Base-by-base conservation (phyloP, 2,797 vertebrate genomes). In the Neosalanx taihuensis region DNA sequence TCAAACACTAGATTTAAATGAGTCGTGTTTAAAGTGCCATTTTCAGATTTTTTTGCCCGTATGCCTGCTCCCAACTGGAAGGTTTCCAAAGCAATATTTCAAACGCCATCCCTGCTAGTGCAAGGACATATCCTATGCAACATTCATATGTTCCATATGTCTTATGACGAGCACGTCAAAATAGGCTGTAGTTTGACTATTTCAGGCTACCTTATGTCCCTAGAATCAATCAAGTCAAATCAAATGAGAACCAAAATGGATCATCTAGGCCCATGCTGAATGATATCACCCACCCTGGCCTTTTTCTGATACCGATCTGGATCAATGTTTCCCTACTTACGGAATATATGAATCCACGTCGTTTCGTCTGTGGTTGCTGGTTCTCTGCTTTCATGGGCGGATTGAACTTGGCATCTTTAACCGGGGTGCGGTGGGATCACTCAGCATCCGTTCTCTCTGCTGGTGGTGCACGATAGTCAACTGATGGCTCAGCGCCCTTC, bases 291-390 rank as follows among this genome's bases (percentile, higher is more conserved):
- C 2, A 6, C 41, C 51, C 30, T 15, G 6, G 15, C 29, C 33
- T 68, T 20, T 63, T 33, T 18, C 26, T 31, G 12, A 26, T 26
- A 26, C 23, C 23, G 23, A 56, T 68, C 7, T 31, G 12, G 12
- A 37, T 35, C 61, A 35, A 15, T 31, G n/a, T 53, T 9, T n/a
- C 6, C 6, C n/a, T 59, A 73, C 72, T 73, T 73, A 73, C 26
- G 26, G 23, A 33, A 53, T 69, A 2, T 9, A 73, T 37, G 26
- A 58, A 20, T 30, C 58, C 20, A 17, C 37, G 49, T 53, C 29
- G 72, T 35, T 53, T 51, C 20, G 58, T 26, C 23, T 49, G 65
- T 33, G 26, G 57, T 51, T 2, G 41, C 29, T n/a, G 6, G 18
- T 56, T 23, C n/a, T 64, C 66, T 37, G 65, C 37, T n/a, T 41